Evolutionary conservation across 1,140 invertebrate species (phyloP).

Genomic region (Ceratitis capitata): DNA sequence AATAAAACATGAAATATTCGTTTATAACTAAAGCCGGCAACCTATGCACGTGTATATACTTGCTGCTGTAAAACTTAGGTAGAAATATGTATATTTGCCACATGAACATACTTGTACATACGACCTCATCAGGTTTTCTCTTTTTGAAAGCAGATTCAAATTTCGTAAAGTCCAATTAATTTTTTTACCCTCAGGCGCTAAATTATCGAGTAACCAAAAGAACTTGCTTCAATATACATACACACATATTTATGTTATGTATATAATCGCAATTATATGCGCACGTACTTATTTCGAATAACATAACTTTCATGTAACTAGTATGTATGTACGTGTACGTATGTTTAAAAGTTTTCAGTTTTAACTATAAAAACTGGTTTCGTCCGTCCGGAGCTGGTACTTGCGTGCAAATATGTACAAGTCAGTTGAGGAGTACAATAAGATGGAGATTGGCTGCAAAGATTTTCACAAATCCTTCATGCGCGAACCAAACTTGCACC

Average conservation of each 20-base stretch:
- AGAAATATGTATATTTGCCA: too few species aligned
- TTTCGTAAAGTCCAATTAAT: background rate
- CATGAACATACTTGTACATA: too few species aligned
- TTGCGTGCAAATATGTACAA: background rate
- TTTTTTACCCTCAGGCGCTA: background rate
- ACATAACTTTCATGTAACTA: background rate
- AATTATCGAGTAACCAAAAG: background rate
- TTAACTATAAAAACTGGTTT: conserved; percentile 10
- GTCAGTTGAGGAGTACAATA: background rate
- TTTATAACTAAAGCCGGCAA: too few species aligned
- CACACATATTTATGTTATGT: background rate
- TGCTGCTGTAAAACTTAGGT: too few species aligned
- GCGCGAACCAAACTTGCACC: background rate
- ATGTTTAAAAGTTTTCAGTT: background rate
- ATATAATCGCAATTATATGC: background rate
- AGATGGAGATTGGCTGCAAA: background rate
- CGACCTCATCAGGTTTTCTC: too few species aligned
- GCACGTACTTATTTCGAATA: background rate
- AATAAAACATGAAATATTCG: too few species aligned
- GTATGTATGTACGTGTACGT: background rate
- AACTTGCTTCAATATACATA: background rate
- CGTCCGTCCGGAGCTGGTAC: background rate
- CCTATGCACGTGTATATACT: too few species aligned
- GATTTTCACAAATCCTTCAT: background rate
- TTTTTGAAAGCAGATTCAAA: background rate